phyloP scores from a whole-genome alignment of 2,888 invertebrate species.

The Mythimna vitellina region DNA sequence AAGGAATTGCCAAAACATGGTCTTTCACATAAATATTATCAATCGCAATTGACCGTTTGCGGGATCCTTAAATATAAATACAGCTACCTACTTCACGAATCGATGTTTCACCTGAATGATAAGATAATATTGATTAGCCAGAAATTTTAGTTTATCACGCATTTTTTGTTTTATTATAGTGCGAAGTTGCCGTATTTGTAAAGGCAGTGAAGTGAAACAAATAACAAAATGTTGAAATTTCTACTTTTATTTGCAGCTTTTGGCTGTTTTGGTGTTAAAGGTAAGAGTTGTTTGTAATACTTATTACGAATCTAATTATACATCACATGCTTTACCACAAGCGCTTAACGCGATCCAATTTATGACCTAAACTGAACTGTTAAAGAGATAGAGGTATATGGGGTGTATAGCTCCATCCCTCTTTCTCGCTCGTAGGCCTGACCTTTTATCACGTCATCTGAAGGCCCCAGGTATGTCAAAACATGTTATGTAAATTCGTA shows the following conservation, averaged over 20 bases:
- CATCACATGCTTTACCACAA: too few species aligned
- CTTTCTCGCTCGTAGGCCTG: too few species aligned
- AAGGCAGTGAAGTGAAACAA: conserved; percentile 9
- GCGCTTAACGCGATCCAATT: too few species aligned
- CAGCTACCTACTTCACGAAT: background rate
- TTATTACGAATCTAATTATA: background rate
- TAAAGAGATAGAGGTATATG: too few species aligned
- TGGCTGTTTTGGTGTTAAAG: conserved; percentile 2
- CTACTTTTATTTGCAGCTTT: conserved; percentile 18
- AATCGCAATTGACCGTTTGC: too few species aligned
- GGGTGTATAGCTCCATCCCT: too few species aligned
- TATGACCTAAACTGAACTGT: too few species aligned
- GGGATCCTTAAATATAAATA: background rate
- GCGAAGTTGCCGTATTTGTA: background rate
- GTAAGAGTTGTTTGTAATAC: conserved; percentile 17
- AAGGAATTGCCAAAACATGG: too few species aligned
- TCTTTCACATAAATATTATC: too few species aligned
- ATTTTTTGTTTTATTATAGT: conserved; percentile 9
- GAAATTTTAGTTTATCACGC: background rate
- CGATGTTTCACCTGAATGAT: conserved; percentile 29
- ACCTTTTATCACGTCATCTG: too few species aligned
- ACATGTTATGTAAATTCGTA: too few species aligned
- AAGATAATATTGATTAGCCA: conserved; percentile 30
- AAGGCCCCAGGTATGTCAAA: too few species aligned
- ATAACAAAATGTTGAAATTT: conserved; percentile 8